Evolutionary conservation across 2,113 vertebrate species (phyloP), one percentile per base, ranked within the genome.

Genomic region (Neogobius melanostomus): DNA sequence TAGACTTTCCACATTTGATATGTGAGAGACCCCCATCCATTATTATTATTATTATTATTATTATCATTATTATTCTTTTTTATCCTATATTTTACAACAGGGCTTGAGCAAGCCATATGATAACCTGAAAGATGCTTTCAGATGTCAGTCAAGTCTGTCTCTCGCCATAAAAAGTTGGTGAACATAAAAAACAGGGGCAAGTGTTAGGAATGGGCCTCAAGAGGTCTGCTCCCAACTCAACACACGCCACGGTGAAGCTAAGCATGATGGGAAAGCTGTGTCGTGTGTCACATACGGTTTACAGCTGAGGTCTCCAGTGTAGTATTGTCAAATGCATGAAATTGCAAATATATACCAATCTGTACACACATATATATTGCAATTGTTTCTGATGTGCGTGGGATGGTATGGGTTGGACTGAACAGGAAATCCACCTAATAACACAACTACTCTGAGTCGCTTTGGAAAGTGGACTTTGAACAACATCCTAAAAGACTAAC

Each of bases 1-100:
- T 98, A 96, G 96, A 97, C 95, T 98, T 96, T 98, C 95, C 95
- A 97, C 95, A 96, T 97, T 95, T 96, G 95, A 95, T 95, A 97
- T 96, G 94, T 97, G 95, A 98, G 95, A 97, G 95, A 95, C 94
- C 95, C 95, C 95, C 95, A 95, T 96, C 95, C 95, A 96, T 94
- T 85, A 91, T 94, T 94, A 77, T 82, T 80, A 81, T 72, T 80
- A 81, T 72, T 43, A 69, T 80, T 28, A 61, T 76, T 71, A 59
- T 72, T 94, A 77, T 82, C 78, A 81, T 72, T 67, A 77, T 70
- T 43, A 69, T 80, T 28, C 54, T 76, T 71, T 72, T 77, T 73
- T 86, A 87, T 80, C 69, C 81, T 94, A 80, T 90, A 94, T 95
- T 96, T 96, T 96, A 97, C 95, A 97, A 95, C 94, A 95, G 94